Evolutionary conservation across 2,113 vertebrate species (phyloP), one percentile per base, ranked within the genome.

Genomic region (Xiphophorus hellerii): DNA sequence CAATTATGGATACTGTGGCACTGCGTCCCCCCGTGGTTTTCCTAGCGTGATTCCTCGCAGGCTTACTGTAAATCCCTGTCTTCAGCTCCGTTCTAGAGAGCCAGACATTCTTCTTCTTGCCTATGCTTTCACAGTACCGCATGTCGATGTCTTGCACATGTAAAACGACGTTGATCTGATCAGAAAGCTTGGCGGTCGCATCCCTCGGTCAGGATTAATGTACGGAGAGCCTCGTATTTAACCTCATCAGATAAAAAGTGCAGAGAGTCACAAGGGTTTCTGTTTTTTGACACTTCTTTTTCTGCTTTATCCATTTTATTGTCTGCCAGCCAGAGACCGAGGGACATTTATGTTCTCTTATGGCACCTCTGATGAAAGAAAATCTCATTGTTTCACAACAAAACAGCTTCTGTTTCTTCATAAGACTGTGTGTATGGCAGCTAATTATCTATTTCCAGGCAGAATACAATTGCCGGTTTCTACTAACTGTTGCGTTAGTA

Each of bases 231-330:
- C 51, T 80, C 66, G 33, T 67, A 84, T 66, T 39, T 80, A 76
- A 78, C 80, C 84, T 83, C 87, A 65, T 90, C 81, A 84, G 76
- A 92, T 84, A 87, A 90, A 84, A 84, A 76, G 25, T 12, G 62
- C 62, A 62, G 44, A 87, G 76, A 81, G 78, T 27, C 82, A 74
- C 63, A 62, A 82, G 85, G 87, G 70, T 76, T 37, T 65, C 75
- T 4, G 14, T 42, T 84, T 80, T 73, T 85, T 80, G 84, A 71
- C 17, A 17, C 17, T 63, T 17, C n/a, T 22, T 63, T 80, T 28
- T 76, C 68, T 62, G 77, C 71, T 62, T 85, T 39, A 54, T 73
- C 31, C 51, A 33, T 70, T 66, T 71, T 80, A 70, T 79, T 74
- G 61, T 51, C 69, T 82, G 76, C 77, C 76, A 74, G 77, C 54